Evolutionary conservation across 2,113 vertebrate species (phyloP).

Genomic region (Pan troglodytes): NHGRI_mPanTro3-v2.1_pri NC_072414.2:76648001-76648500

Average conservation of each 20-base stretch:
- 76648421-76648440: not conserved
- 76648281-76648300: not conserved
- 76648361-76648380: not conserved
- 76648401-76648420: not conserved
- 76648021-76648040: not conserved
- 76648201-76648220: not conserved
- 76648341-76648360: not conserved
- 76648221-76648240: not conserved
- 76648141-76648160: not conserved
- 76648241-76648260: not conserved
- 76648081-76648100: not conserved
- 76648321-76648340: not conserved
- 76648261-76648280: not conserved
- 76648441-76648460: not conserved
- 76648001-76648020: not conserved
- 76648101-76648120: not conserved
- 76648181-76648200: not conserved
- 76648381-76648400: not conserved
- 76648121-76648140: not conserved
- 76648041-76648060: not conserved
- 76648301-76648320: not conserved
- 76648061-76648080: not conserved
- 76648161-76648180: not conserved
- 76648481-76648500: not conserved
- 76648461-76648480: not conserved